Conservation (phyloP, 2,113 vertebrate genomes). For the Pachyramphus minor region DNA sequence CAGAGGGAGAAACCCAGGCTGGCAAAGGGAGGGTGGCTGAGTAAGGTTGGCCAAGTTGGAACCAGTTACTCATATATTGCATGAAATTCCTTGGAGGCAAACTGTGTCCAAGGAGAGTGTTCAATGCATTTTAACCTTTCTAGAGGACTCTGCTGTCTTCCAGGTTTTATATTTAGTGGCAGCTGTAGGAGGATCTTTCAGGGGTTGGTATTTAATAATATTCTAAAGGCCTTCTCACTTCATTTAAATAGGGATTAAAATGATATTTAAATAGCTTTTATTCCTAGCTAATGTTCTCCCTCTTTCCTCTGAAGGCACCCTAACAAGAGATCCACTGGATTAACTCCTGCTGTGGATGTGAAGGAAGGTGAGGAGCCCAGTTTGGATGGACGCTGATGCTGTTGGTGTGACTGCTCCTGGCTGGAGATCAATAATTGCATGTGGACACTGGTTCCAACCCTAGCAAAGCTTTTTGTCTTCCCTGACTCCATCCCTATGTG, state of each 20-base stretch:
- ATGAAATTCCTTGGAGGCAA: neutral
- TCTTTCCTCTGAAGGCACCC: constrained; percentile 45
- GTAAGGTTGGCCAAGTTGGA: neutral
- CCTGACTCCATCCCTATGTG: neutral
- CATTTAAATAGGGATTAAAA: neutral
- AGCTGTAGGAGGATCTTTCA: neutral
- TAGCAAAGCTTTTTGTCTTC: neutral
- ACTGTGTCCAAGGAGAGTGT: neutral
- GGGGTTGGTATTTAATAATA: neutral
- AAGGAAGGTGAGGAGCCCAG: constrained; percentile 65
- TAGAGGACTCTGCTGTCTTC: neutral
- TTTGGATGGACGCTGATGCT: neutral
- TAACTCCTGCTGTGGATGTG: neutral
- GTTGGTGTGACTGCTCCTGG: neutral
- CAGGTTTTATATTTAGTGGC: neutral
- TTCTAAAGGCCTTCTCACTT: neutral
- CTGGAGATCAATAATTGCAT: neutral
- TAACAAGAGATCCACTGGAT: neutral
- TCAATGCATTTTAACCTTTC: neutral
- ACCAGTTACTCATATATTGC: neutral
- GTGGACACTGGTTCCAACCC: neutral
- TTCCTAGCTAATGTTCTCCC: neutral
- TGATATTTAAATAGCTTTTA: neutral
- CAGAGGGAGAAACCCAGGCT: neutral
- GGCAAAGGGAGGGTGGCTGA: neutral